Conservation (phyloP, 2,797 vertebrate genomes). For the Leuciscus waleckii region DNA sequence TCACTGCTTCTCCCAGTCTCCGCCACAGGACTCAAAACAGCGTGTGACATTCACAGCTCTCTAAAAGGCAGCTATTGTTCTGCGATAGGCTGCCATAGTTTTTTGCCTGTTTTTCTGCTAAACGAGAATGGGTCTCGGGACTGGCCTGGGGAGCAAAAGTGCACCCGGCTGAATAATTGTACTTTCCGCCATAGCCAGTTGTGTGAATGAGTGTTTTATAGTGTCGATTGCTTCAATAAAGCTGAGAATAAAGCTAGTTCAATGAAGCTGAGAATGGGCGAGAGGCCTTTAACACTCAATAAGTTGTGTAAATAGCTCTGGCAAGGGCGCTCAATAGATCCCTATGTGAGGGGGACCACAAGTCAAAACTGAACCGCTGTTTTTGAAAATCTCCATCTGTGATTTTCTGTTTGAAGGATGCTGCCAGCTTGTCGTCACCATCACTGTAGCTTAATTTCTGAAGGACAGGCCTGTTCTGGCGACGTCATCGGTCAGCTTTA, state of each 20-base stretch:
- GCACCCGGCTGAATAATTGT: conserved; percentile 38
- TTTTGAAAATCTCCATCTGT: conserved; percentile 42
- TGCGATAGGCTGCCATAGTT: background rate
- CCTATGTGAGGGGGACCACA: conserved; percentile 16
- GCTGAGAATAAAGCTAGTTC: conserved; percentile 6
- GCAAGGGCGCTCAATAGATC: conserved; percentile 22
- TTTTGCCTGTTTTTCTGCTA: conserved; percentile 37
- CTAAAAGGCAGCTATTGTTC: conserved; percentile 45
- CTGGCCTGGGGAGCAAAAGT: conserved; percentile 40
- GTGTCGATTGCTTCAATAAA: background rate
- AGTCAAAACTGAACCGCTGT: conserved; percentile 3
- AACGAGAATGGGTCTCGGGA: conserved; percentile 39
- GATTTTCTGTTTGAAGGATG: conserved; percentile 19
- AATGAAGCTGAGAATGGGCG: conserved; percentile 13
- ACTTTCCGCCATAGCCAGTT: background rate
- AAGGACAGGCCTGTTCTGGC: conserved; percentile 41
- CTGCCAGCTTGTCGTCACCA: conserved; percentile 44
- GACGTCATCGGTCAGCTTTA: conserved; percentile 44
- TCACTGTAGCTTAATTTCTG: conserved; percentile 17
- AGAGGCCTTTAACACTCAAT: conserved; percentile 32
- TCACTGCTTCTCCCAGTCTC: background rate
- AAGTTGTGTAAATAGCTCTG: conserved; percentile 21
- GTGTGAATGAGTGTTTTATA: background rate
- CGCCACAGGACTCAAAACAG: background rate
- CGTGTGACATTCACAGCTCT: conserved; percentile 9